Percentiles rank a stretch among this genome's conserved stretches.
Conservation (phyloP, 2,797 vertebrate genomes). For the Rallus crepitans region DNA sequence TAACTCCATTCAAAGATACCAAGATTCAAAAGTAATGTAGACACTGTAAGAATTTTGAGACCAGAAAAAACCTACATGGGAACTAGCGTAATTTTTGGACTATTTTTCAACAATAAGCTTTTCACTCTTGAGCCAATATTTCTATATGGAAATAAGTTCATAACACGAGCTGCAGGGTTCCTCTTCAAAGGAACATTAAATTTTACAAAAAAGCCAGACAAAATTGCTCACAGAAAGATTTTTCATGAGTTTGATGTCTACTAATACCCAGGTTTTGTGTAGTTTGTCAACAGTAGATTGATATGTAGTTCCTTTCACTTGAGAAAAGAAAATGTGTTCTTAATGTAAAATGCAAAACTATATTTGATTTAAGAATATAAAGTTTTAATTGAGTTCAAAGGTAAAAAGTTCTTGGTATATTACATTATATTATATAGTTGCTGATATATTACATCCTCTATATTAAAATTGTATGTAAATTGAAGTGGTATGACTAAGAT, state of each 20-base stretch:
- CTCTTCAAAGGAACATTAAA: not conserved
- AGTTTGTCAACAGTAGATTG: not conserved
- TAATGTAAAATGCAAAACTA: not conserved
- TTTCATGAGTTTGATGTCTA: not conserved
- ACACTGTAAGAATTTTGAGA: not conserved
- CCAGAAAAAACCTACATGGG: rapidly evolving
- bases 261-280: not conserved
- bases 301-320: not conserved
- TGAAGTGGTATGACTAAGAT: not conserved
- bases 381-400: not conserved
- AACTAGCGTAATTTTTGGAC: rapidly evolving
- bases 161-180: rapidly evolving
- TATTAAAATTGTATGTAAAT: not conserved
- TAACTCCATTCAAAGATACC: not conserved
- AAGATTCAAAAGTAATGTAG: not conserved
- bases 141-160: not conserved
- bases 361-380: not conserved
- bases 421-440: no score
- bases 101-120: not conserved
- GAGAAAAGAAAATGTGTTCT: not conserved
- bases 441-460: not conserved
- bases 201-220: not conserved
- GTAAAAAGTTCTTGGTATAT: not conserved
- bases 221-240: rapidly evolving
- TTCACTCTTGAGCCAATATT: not conserved